A percentile compares a stretch with the other conserved stretches of the same genome.
These are phyloP conservation scores for Melipona beecheii DNA, from an alignment of 2,888 invertebrate species.

Conservation along the genomic window DNA sequence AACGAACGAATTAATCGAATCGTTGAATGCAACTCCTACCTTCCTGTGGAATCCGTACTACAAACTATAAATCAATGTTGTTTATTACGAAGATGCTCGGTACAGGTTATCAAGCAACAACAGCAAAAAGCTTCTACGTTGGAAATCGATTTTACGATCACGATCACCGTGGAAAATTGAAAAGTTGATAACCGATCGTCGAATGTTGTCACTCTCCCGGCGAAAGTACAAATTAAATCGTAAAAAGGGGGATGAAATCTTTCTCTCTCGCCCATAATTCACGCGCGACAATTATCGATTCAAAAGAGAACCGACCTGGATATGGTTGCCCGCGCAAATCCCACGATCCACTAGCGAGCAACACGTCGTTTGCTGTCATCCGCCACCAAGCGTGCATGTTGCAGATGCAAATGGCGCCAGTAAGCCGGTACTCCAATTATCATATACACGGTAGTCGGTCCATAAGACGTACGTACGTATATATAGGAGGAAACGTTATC, in stretches of 20 bases:
- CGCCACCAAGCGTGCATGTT: not conserved
- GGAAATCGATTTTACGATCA: no score
- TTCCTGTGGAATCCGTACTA: not conserved
- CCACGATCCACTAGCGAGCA: not conserved
- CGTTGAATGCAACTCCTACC: not conserved
- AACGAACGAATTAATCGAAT: not conserved
- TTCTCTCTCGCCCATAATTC: not conserved
- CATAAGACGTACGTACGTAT: slow-evolving; percentile 32
- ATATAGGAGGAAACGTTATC: slow-evolving; percentile 47
- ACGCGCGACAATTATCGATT: not conserved
- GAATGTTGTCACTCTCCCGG: not conserved
- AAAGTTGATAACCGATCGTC: no score
- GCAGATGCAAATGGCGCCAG: slow-evolving; percentile 13
- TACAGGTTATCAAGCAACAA: no score
- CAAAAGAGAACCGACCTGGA: not conserved
- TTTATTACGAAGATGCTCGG: not conserved
- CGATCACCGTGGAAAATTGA: no score
- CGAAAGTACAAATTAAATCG: no score
- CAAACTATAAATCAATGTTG: not conserved
- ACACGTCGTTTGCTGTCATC: slow-evolving; percentile 18
- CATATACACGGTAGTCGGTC: slow-evolving; percentile 21
- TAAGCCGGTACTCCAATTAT: slow-evolving; percentile 41
- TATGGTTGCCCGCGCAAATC: not conserved
- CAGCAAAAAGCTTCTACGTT: no score
- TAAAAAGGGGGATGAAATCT: not conserved